A percentile compares a stretch with the other conserved stretches of the same genome.
Evolutionary conservation across 2,888 invertebrate species (phyloP).

Genomic region (Helleia helle): DNA sequence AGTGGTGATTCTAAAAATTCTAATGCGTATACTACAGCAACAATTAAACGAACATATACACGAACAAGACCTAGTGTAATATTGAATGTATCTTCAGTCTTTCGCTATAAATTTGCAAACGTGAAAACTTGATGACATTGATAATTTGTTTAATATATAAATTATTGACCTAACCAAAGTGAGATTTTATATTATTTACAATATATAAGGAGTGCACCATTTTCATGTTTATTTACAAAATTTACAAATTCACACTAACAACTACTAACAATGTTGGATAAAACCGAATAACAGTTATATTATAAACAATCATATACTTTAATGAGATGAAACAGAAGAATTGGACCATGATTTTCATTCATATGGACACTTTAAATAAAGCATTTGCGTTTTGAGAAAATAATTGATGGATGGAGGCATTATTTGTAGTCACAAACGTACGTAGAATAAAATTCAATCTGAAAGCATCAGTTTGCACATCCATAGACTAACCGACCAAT

Average conservation of each 20-base stretch:
- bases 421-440: no score
- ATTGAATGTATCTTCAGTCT: not conserved
- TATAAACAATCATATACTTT: conserved; percentile 23
- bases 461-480: conserved; percentile 1
- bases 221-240: conserved; percentile 56
- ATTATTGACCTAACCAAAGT: conserved; percentile 19
- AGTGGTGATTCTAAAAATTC: not conserved
- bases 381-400: no score
- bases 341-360: conserved; percentile 49
- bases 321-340: conserved; percentile 26
- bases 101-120: conserved; percentile 6
- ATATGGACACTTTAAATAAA: conserved; percentile 9
- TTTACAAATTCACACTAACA: conserved; percentile 59
- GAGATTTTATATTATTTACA: conserved; percentile 24
- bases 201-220: conserved; percentile 59
- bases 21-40: not conserved
- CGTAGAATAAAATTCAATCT: conserved; percentile 1
- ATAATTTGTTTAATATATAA: not conserved
- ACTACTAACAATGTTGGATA: conserved; percentile 51
- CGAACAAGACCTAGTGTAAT: not conserved
- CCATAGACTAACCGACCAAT: not conserved
- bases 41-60: not conserved
- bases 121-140: conserved; percentile 4
- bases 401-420: conserved; percentile 6
- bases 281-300: conserved; percentile 21